phyloP scores from a whole-genome alignment of 2,797 vertebrate species.

The Staurois parvus region DNA sequence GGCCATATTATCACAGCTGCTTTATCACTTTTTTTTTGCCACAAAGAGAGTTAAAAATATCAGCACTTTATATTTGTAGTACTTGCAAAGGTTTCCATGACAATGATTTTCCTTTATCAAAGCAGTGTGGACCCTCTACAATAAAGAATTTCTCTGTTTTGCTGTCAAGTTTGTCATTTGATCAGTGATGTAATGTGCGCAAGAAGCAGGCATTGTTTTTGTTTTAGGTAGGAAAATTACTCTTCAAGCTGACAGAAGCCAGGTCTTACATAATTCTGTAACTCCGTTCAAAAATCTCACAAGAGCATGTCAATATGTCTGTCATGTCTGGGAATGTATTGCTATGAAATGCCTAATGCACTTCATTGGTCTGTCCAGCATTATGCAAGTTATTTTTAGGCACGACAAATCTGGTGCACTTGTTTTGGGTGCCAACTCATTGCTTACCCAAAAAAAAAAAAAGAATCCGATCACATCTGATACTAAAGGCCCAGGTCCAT shows the following conservation, averaged over 20 bases:
- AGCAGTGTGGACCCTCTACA: slow-evolving; percentile 20
- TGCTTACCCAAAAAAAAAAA: too few relatives aligned
- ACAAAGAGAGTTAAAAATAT: neutral
- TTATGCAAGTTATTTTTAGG: too few relatives aligned
- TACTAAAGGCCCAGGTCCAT: too few relatives aligned
- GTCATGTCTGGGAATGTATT: too few relatives aligned
- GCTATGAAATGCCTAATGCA: too few relatives aligned
- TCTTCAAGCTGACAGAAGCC: slow-evolving; percentile 19
- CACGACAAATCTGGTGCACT: too few relatives aligned
- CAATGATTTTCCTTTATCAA: slow-evolving; percentile 6
- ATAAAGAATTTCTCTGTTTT: slow-evolving; percentile 46
- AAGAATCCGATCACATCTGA: too few relatives aligned
- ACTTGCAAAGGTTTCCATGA: slow-evolving; percentile 36
- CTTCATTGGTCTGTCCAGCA: too few relatives aligned
- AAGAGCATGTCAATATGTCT: neutral
- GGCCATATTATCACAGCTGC: too few relatives aligned
- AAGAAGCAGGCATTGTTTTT: slow-evolving; percentile 46
- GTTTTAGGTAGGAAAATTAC: slow-evolving; percentile 38
- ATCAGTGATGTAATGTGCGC: slow-evolving; percentile 40
- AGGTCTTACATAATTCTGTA: slow-evolving; percentile 12
- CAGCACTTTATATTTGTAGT: neutral
- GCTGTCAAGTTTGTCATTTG: slow-evolving; percentile 44
- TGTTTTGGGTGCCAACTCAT: too few relatives aligned
- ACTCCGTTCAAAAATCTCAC: neutral
- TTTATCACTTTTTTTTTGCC: neutral